Evolutionary conservation across 1,140 invertebrate species (phyloP), one percentile per base, ranked within the genome.

Genomic region (Phortica variegata): DNA sequence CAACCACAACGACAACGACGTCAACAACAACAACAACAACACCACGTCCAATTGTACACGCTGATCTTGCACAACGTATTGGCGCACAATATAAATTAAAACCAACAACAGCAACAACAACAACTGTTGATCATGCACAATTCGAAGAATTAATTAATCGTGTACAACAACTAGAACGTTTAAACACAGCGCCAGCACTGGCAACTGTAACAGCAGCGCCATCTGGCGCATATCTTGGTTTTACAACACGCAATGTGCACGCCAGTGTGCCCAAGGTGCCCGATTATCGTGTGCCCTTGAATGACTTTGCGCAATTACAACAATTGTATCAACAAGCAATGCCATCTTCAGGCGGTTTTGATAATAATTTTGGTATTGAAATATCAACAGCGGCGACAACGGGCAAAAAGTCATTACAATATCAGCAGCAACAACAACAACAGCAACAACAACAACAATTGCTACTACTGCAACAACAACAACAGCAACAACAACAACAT

Each of bases 311-410:
- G 1, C 62, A 73, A 13, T 46, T 73, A 13, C 65, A 70, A 26
- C 45, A 60, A n/a, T n/a, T n/a, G 23, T 10, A 26, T 6, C 23
- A 26, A 26, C 23, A 26, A 26, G 5, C 10, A 10, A 6, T 26
- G 23, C 23, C 23, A 26, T n/a, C n/a, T n/a, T n/a, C n/a, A n/a
- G n/a, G n/a, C n/a, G n/a, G n/a, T n/a, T n/a, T n/a, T n/a, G n/a
- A n/a, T n/a, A n/a, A n/a, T n/a, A 26, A 26, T 26, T 26, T 26
- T 26, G 23, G 23, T 10, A 26, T 73, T 23, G 70, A 73, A 48
- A 73, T 73, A 5, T 73, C 70, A 1, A 73, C 70, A 4, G 62
- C 70, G 0, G 70, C 70, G 0, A 55, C 65, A 2, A 63, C 62
- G 0, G 39, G 54, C 2, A 73, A 66, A 16, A 32, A 41, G 17